Evolutionary conservation across 2,113 vertebrate genomes (phyloP), one percentile per base, ranked within the genome.

Genomic region (Nanger granti): DNA sequence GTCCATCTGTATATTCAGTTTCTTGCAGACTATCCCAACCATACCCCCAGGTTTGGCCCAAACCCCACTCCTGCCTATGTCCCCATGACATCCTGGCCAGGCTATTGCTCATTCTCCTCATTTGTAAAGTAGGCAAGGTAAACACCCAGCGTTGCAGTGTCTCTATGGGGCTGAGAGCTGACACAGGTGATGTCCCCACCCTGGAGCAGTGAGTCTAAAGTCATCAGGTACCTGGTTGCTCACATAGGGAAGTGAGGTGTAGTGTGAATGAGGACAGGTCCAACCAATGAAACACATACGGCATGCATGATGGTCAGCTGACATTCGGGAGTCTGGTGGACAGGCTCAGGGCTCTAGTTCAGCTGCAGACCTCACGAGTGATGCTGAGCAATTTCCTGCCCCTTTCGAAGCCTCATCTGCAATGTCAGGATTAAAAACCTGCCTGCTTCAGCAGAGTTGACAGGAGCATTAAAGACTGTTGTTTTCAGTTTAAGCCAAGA

Each of bases 141-240:
- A 26, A 80, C 14, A 22, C 12, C 29, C 15, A 11, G 22, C 0
- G 1, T 4, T 4, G 34, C 6, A 14, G 73, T 1, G 5, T 29
- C 2, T 7, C 64, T 3, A 5, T 20, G 49, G 59, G 49, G 59
- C n/a, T 31, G 1, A 18, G 54, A 29, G 52, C 10, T 4, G 9
- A 52, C 0, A 29, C 4, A 62, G 5, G 26, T 13, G n/a, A 12
- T 2, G 8, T 57, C 41, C 26, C 89, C 34, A 52, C n/a, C 37
- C 1, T 0, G 37, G 5, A 26, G 26, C 0, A 2, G 44, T 2
- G 20, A 26, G 37, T 76, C 41, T 60, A 10, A 26, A 0, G 24
- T 44, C 15, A 7, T 41, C 1, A 20, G 0, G 41, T 2, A 5
- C 11, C 26, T 44, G 20, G 22, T 18, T 22, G 8, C 4, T 22